A percentile compares a stretch with the other conserved stretches of the same genome.
Conservation (phyloP, 2,113 vertebrate species). For the Aspiorhynchus laticeps region DNA sequence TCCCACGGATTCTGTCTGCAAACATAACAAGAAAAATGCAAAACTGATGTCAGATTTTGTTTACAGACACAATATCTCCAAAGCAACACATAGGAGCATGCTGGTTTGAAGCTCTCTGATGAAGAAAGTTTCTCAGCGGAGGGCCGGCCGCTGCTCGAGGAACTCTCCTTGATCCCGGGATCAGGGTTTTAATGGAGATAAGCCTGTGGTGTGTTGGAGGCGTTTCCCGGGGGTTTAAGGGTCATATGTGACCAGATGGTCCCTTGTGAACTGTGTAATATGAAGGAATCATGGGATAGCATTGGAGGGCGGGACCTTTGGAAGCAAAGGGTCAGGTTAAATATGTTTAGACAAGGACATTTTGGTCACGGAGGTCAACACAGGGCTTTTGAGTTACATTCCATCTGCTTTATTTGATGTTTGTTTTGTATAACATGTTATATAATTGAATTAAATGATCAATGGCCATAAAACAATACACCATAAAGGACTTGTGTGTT, state of each 20-base stretch:
- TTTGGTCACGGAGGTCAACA: background rate
- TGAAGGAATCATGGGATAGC: background rate
- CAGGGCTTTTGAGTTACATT: background rate
- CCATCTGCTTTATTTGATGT: background rate
- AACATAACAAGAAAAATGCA: conserved; percentile 28
- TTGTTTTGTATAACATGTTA: background rate
- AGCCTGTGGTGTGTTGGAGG: conserved; percentile 25
- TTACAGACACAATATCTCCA: conserved; percentile 17
- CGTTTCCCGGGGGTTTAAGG: background rate
- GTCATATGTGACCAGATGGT: conserved; percentile 43
- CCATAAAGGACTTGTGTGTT: background rate
- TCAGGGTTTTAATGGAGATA: conserved; percentile 37
- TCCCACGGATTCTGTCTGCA: background rate
- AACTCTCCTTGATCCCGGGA: conserved; percentile 37
- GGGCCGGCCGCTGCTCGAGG: background rate
- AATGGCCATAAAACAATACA: background rate
- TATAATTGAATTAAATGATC: background rate
- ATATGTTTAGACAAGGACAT: conserved; percentile 8
- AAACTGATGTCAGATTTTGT: conserved; percentile 1
- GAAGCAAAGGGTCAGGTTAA: background rate
- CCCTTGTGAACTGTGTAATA: background rate
- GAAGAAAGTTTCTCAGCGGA: conserved; percentile 27
- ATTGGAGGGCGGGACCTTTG: background rate
- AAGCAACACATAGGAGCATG: background rate
- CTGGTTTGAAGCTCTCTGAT: conserved; percentile 26